Evolutionary conservation across 1,140 invertebrate species (phyloP).

Genomic region (Pemphigus obesinymphae): DNA sequence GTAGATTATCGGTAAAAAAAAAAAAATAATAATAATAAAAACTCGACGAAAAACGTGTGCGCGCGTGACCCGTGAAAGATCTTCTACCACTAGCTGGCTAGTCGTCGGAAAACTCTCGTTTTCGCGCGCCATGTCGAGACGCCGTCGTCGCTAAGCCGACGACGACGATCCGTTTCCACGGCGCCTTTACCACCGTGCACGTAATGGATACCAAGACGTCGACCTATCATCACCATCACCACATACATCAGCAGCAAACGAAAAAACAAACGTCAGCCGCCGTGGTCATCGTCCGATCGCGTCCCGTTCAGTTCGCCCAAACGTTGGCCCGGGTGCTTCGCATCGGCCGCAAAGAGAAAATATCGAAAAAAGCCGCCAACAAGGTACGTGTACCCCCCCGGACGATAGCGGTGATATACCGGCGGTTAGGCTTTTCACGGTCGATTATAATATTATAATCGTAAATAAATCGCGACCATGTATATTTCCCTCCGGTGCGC

Average conservation of each 20-base stretch:
- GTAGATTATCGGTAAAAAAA: not conserved
- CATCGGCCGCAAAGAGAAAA: slow-evolving; percentile 28
- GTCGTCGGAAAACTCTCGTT: too few relatives aligned
- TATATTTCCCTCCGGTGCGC: too few relatives aligned
- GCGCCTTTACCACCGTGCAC: not conserved
- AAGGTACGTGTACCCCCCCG: slow-evolving; percentile 1
- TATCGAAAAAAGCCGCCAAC: slow-evolving; percentile 29
- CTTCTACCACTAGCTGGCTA: too few relatives aligned
- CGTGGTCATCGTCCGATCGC: slow-evolving; percentile 10
- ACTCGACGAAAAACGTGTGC: too few relatives aligned
- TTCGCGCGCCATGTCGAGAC: not conserved
- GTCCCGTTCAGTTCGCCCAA: slow-evolving; percentile 32
- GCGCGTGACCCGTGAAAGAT: too few relatives aligned
- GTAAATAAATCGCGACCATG: too few relatives aligned
- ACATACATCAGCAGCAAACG: not conserved
- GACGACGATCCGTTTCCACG: not conserved
- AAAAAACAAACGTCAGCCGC: slow-evolving; percentile 24
- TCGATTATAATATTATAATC: too few relatives aligned
- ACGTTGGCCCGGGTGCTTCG: slow-evolving; percentile 19
- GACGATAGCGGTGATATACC: too few relatives aligned
- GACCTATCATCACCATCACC: not conserved
- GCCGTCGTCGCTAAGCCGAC: not conserved
- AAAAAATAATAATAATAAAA: not conserved
- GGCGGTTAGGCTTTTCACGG: not conserved
- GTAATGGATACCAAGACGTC: slow-evolving; percentile 35